phyloP scores from a whole-genome alignment of 2,888 invertebrate genomes.

The Megamerina dolium region DNA sequence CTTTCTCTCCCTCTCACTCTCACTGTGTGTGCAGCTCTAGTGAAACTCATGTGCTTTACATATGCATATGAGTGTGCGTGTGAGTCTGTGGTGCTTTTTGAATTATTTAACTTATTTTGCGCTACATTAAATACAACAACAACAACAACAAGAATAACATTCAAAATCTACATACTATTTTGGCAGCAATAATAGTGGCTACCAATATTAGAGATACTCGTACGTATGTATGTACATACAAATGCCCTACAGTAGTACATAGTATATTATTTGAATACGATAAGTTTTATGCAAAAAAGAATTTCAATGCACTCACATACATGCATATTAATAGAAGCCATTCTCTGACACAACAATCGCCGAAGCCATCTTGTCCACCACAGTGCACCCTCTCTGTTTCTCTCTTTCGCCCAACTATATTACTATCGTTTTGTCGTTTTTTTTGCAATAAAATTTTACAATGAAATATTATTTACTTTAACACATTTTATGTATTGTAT shows the following conservation, averaged over 20 bases:
- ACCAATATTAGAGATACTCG: background rate
- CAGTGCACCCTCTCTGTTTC: background rate
- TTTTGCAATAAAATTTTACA: constrained; percentile 25
- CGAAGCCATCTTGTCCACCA: background rate
- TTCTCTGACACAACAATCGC: no score
- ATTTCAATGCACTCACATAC: background rate
- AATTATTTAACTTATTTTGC: constrained; percentile 36
- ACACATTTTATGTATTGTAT: constrained; percentile 23
- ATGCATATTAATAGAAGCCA: background rate
- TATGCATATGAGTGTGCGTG: no score
- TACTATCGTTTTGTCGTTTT: constrained; percentile 15
- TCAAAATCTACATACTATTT: no score
- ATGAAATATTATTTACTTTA: constrained; percentile 30
- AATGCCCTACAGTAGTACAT: background rate
- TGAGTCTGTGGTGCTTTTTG: constrained; percentile 20
- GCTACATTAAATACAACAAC: constrained; percentile 31
- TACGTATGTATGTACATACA: no score
- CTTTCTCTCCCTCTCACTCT: no score
- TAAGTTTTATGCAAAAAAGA: constrained; percentile 24
- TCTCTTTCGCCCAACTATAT: background rate
- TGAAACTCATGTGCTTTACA: no score
- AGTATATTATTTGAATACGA: constrained; percentile 22
- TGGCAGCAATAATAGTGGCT: background rate
- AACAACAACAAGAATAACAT: no score
- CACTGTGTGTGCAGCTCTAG: no score